Evolutionary conservation across 2,888 invertebrate species (phyloP).

Genomic region (Lumbricus terrestris): DNA sequence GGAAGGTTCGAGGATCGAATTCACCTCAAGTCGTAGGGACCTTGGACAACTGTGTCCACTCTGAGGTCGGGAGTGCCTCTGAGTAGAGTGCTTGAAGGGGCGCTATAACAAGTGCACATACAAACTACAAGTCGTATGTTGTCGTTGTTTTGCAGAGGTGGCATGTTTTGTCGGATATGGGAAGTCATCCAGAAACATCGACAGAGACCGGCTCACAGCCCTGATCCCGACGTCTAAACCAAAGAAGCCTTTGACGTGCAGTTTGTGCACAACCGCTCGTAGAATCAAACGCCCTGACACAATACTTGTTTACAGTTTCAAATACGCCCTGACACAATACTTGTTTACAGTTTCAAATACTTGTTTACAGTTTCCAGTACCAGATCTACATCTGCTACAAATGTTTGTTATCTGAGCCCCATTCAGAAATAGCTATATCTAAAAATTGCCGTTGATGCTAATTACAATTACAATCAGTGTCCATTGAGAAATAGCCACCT

Average conservation of each 20-base stretch:
- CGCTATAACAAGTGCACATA: no score
- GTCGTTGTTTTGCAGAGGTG: conserved; percentile 67
- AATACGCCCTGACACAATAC: background rate
- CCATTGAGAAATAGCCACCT: no score
- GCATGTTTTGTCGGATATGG: conserved; percentile 82
- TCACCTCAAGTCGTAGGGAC: no score
- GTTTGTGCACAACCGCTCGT: background rate
- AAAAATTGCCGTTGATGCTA: background rate
- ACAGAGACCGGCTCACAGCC: background rate
- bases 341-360: no score
- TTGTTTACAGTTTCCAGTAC: background rate
- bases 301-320: no score
- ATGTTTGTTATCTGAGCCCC: background rate
- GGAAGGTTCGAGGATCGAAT: no score
- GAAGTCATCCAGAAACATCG: conserved; percentile 70
- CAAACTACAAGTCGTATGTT: background rate
- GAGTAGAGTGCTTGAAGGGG: no score
- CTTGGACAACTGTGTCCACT: no score
- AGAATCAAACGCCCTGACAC: background rate
- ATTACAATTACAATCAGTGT: background rate
- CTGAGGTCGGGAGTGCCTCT: no score
- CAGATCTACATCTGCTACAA: background rate
- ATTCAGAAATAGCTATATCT: background rate
- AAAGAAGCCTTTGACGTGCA: background rate
- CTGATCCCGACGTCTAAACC: background rate